Base-by-base conservation (phyloP, 2,797 vertebrate species). In the Hoplostethus mediterraneus region DNA sequence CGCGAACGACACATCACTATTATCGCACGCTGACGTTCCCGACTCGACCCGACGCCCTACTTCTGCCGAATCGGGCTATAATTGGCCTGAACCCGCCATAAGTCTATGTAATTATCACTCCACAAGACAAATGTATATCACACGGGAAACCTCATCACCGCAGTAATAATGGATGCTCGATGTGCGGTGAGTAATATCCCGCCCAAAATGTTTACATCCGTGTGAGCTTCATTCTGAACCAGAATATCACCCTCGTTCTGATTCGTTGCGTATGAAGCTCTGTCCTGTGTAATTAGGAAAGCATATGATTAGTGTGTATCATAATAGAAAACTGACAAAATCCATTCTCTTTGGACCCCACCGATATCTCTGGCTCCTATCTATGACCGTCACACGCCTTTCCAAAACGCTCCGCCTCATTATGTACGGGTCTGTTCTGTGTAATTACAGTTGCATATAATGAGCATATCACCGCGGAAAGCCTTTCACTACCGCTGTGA, bases 381-480 rank as follows among this genome's bases (percentile, higher is more conserved):
- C 42, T 51, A 40, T 40, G 38, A 80, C 2, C 3, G 40, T 42
- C 40, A 58, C 58, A 74, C 71, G 61, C 8, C 2, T 21, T 67
- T 2, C 40, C 38, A n/a, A 31, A 52, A 59, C 47, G n/a, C 49
- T 67, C 9, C 17, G 61, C 54, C 52, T 68, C 68, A 49, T 72
- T 65, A 63, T 75, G 59, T 36, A 16, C 8, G 2, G 56, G 30
- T 51, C 54, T 11, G 17, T 56, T 67, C 57, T 51, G 51, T 79
- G 73, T 85, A 74, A 85, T 84, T 81, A 77, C 56, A 63, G 54
- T 64, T 70, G 75, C 59, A 80, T 76, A 61, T 82, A 76, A 79
- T 87, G 72, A 82, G 80, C 82, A 84, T 84, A 59, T 65, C 75
- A 71, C 66, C 67, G 53, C 40, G 71, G 67, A 21, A 59, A 63